These are phyloP conservation scores for Andricus grossulariae DNA, from an alignment of 1,140 invertebrate genomes.

Conservation along the genomic window DNA sequence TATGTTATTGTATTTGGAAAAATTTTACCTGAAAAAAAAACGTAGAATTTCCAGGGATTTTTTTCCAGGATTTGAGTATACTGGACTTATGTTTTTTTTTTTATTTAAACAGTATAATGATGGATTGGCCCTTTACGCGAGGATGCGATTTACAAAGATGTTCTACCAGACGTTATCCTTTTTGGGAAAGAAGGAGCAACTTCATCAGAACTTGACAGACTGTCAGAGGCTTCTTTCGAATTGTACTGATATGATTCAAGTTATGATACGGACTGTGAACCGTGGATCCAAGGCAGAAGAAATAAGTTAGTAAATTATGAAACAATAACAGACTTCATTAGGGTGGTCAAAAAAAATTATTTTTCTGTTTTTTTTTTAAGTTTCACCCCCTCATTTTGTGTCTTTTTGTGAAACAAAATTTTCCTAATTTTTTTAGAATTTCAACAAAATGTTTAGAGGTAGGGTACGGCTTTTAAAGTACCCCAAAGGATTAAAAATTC, in stretches of 20 bases:
- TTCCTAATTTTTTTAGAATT: too few species aligned
- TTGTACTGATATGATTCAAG: conserved; percentile 86
- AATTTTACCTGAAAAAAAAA: too few species aligned
- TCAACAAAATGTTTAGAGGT: too few species aligned
- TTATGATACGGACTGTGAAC: conserved; percentile 86
- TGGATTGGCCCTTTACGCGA: conserved; percentile 83
- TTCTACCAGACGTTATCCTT: conserved; percentile 88
- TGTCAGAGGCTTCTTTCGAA: conserved; percentile 82
- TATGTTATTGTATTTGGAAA: too few species aligned
- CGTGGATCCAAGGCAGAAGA: conserved; percentile 86
- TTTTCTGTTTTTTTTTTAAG: too few species aligned
- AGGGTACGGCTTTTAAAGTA: too few species aligned
- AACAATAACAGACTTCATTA: not conserved
- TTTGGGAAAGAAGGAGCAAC: conserved; percentile 79
- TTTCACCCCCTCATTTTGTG: too few species aligned
- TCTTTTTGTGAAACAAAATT: too few species aligned
- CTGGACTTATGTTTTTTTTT: conserved; percentile 53
- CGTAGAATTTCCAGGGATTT: too few species aligned
- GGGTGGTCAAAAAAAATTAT: too few species aligned
- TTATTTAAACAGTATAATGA: conserved; percentile 73
- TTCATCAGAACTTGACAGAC: conserved; percentile 77
- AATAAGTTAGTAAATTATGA: conserved; percentile 77
- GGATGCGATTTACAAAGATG: conserved; percentile 90
- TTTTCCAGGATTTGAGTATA: too few species aligned
- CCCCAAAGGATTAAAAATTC: too few species aligned